These are phyloP conservation scores for Tiliacea aurago DNA, from an alignment of 2,888 invertebrate genomes.

Conservation along the genomic window DNA sequence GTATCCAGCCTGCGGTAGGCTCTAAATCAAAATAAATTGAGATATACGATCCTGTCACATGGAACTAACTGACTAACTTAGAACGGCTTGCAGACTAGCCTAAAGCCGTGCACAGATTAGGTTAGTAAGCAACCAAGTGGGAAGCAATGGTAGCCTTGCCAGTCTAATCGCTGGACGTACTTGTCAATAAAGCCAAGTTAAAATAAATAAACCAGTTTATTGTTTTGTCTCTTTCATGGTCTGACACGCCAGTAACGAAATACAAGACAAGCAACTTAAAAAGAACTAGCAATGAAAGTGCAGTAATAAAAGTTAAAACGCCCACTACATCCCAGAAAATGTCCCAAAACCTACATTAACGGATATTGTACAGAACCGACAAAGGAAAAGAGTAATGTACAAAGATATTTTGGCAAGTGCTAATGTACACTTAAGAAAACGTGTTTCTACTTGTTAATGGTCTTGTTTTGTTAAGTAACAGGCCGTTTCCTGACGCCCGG, in stretches of 20 bases:
- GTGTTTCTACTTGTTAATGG: constrained; percentile 61
- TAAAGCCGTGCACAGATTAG: constrained; percentile 40
- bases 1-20: constrained; percentile 56
- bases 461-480: constrained; percentile 58
- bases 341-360: constrained; percentile 39
- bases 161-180: neutral
- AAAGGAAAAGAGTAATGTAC: constrained; percentile 57
- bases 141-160: neutral
- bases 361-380: constrained; percentile 41
- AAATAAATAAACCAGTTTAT: too few species aligned
- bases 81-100: constrained; percentile 55
- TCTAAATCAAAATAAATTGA: constrained; percentile 73
- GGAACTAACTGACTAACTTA: constrained; percentile 66
- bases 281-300: constrained; percentile 19
- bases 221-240: neutral
- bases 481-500: constrained; percentile 40
- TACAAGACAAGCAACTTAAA: neutral
- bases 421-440: constrained; percentile 62
- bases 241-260: neutral
- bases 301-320: constrained; percentile 32
- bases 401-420: constrained; percentile 60
- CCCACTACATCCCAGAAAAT: constrained; percentile 26
- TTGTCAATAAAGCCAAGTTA: too few species aligned
- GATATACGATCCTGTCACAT: constrained; percentile 70
- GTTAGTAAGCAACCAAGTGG: constrained; percentile 28